A percentile compares a stretch with the other conserved stretches of the same genome.
Conservation (phyloP, 2,888 invertebrate species). For the Diabrotica balteata region DNA sequence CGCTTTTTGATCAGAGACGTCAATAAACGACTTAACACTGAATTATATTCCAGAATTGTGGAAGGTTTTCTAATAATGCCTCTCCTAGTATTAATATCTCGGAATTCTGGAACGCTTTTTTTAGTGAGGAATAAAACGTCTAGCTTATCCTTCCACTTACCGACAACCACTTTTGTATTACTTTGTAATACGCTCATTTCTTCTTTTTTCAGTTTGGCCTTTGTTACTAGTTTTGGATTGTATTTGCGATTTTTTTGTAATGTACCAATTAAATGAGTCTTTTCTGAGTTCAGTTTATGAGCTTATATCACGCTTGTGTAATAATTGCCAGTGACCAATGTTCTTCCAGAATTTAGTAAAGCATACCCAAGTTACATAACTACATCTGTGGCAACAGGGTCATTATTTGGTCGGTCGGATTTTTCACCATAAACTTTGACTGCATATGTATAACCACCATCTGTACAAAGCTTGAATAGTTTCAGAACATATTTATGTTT, state of each 20-base stretch:
- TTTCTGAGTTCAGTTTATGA: neutral
- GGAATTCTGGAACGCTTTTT: too few species aligned
- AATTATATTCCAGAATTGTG: too few species aligned
- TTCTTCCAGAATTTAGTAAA: neutral
- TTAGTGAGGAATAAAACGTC: neutral
- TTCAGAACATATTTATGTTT: too few species aligned
- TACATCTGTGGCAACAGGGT: neutral
- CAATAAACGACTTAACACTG: too few species aligned
- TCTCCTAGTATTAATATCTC: too few species aligned
- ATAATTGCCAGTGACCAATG: neutral
- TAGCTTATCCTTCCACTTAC: neutral
- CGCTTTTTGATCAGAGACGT: too few species aligned
- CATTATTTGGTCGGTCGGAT: too few species aligned
- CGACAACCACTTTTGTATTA: slow-evolving; percentile 1
- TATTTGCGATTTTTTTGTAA: neutral
- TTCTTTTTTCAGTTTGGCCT: neutral
- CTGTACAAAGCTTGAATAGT: too few species aligned
- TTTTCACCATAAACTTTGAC: too few species aligned
- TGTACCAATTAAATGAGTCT: neutral
- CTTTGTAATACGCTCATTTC: slow-evolving; percentile 6
- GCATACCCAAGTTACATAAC: neutral
- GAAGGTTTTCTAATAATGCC: too few species aligned
- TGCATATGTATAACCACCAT: too few species aligned
- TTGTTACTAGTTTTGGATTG: neutral
- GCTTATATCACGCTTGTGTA: neutral